Conservation (phyloP, 2,797 vertebrate species). For the Perodicticus potto region DNA sequence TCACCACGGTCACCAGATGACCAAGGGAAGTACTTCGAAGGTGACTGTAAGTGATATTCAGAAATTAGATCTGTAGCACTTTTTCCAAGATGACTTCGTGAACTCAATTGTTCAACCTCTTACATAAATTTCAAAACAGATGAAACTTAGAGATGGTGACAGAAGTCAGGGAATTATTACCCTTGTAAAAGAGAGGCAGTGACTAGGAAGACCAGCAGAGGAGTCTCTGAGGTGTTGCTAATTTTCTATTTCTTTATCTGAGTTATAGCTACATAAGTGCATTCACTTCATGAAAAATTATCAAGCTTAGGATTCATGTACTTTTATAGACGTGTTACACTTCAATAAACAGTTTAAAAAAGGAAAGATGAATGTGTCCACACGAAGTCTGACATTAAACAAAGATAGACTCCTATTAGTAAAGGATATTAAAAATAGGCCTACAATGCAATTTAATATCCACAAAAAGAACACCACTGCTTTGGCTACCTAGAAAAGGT, state of each 20-base stretch:
- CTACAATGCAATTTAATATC: not conserved
- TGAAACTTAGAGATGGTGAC: not conserved
- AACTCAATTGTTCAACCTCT: too few relatives aligned
- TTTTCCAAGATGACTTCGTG: too few relatives aligned
- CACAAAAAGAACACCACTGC: not conserved
- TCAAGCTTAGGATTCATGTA: not conserved
- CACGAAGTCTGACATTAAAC: conserved; percentile 5
- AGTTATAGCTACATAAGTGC: not conserved
- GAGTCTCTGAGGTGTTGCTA: not conserved
- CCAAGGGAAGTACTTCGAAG: too few relatives aligned
- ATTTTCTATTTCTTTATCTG: not conserved
- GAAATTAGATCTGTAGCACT: too few relatives aligned
- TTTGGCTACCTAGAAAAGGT: not conserved
- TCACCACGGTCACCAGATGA: too few relatives aligned
- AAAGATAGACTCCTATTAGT: not conserved
- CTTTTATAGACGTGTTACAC: not conserved
- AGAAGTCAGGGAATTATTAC: not conserved
- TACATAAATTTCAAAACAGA: not conserved
- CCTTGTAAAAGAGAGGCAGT: not conserved
- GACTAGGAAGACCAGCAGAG: not conserved
- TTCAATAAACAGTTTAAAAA: not conserved
- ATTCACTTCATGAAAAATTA: conserved; percentile 22
- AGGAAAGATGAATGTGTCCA: conserved; percentile 10
- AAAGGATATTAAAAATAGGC: not conserved
- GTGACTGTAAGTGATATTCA: too few relatives aligned